Evolutionary conservation across 1,140 invertebrate species (phyloP), one percentile per base, ranked within the genome.

Genomic region (Drosophila hydei): DNA sequence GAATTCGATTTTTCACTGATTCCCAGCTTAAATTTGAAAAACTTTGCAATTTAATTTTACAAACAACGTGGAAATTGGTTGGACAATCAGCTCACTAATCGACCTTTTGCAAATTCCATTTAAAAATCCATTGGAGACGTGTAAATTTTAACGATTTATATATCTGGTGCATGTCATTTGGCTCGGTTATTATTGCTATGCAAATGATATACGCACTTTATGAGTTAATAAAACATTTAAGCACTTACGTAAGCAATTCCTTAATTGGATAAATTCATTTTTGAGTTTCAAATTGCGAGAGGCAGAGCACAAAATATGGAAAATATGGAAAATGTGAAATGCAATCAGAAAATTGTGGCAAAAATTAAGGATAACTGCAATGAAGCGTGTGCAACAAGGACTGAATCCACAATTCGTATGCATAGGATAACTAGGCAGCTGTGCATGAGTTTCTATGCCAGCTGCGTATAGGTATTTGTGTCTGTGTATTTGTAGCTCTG

Each of bases 311-410:
- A 51, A 25, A 21, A 23, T 18, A 38, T 33, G 1, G 30, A 54
- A 54, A 50, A 54, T 54, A 38, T 54, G 38, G 23, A 56, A 56
- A 27, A 42, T 16, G 16, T 7, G 38, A 5, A 56, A 56, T 56
- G 54, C 54, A 56, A 56, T 56, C 38, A 56, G 38, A 48, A 51
- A 16, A 30, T 42, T 16, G 16, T 42, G 38, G 38, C 38, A 42
- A 42, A 42, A 42, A 42, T 14, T 40, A 55, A 19, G 38, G 36
- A 54, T 42, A 2, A 52, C 50, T 16, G 23, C 14, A 38, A 33
- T 38, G 18, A 23, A 38, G 38, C 52, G 52, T 55, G 21, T 55
- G 33, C 36, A 42, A 58, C 40, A n/a, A n/a, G 14, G 43, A 27
- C 30, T 33, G 30, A 33, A 33, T 33, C 9, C 16, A 18, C n/a